A percentile compares a stretch with the other conserved stretches of the same genome.
Evolutionary conservation across 2,797 vertebrate species (phyloP).

Genomic region (Peromyscus nudipes): DNA sequence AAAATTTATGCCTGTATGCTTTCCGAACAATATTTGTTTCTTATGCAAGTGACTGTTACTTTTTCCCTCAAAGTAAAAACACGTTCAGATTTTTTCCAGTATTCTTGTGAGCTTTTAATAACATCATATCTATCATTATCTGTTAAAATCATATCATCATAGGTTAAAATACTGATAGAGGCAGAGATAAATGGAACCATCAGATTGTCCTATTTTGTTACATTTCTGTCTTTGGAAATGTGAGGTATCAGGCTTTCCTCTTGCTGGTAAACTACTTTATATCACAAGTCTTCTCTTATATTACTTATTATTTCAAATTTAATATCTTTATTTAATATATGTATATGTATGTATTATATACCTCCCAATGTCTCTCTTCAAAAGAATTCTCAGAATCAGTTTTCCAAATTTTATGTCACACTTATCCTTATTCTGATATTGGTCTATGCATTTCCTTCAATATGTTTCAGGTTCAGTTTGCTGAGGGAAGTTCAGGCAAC

Average conservation of each 20-base stretch:
- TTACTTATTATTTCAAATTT: background rate
- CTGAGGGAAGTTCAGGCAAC: background rate
- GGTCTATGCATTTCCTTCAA: background rate
- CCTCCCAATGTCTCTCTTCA: background rate
- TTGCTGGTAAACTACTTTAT: background rate
- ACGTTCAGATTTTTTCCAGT: background rate
- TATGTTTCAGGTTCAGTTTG: background rate
- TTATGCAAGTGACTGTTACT: background rate
- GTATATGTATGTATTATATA: background rate
- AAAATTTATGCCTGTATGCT: background rate
- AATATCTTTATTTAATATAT: background rate
- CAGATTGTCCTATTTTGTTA: background rate
- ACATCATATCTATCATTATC: background rate
- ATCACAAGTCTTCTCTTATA: background rate
- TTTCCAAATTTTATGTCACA: background rate
- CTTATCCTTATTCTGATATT: background rate
- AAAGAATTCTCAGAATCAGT: background rate
- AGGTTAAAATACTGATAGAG: background rate
- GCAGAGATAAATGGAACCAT: background rate
- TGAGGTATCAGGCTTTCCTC: background rate
- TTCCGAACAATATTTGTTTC: background rate
- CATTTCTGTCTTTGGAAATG: background rate
- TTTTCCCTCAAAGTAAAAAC: background rate
- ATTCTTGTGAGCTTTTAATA: background rate
- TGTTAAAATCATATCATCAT: background rate